These are phyloP conservation scores for Lepidochrysops patricia DNA, from an alignment of 2,888 invertebrate genomes.

Conservation along the genomic window DNA sequence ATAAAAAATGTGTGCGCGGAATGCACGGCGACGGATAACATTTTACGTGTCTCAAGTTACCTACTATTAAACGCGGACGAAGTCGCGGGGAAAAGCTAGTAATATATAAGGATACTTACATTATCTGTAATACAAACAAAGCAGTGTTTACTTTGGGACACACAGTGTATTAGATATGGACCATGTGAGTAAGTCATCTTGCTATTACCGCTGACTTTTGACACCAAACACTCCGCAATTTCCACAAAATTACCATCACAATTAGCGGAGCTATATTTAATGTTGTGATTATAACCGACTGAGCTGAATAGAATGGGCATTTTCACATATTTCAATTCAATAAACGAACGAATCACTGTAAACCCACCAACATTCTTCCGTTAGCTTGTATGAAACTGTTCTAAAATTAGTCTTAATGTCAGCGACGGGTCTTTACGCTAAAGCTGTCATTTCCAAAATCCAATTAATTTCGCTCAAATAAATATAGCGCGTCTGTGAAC, in stretches of 20 bases:
- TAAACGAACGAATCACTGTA: not conserved
- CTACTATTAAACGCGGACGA: no score
- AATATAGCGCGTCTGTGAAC: not conserved
- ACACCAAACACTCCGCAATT: conserved; percentile 89
- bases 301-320: conserved; percentile 96
- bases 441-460: conserved; percentile 48
- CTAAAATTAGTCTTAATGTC: conserved; percentile 41
- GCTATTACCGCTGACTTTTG: conserved; percentile 84
- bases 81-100: conserved; percentile 16
- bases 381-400: conserved; percentile 33
- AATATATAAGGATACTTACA: conserved; percentile 79
- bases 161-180: conserved; percentile 83
- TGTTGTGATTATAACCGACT: conserved; percentile 83
- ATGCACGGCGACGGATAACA: no score
- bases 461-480: conserved; percentile 35
- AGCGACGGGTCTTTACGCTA: conserved; percentile 41
- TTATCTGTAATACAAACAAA: conserved; percentile 96
- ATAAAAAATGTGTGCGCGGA: no score
- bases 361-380: conserved; percentile 26
- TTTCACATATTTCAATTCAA: conserved; percentile 16
- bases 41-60: no score
- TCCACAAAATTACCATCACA: conserved; percentile 95
- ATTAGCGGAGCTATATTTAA: conserved; percentile 89
- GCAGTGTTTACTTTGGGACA: conserved; percentile 84
- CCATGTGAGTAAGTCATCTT: conserved; percentile 90